A percentile compares a stretch with the other conserved stretches of the same genome.
phyloP scores from a whole-genome alignment of 2,113 vertebrate genomes.

The mouse (Mus musculus) region GRCm39 chr4:51092501-51093000 shows the following conservation, averaged over 20 bases:
- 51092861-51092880: background rate
- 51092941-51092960: background rate
- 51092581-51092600: too few relatives aligned
- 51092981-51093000: too few relatives aligned
- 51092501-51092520: background rate
- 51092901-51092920: background rate
- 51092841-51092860: background rate
- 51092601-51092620: background rate
- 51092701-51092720: background rate
- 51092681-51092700: background rate
- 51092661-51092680: background rate
- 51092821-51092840: background rate
- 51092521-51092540: background rate
- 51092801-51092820: background rate
- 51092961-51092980: background rate
- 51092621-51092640: background rate
- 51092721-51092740: background rate
- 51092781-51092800: background rate
- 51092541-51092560: background rate
- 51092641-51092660: background rate
- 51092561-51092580: too few relatives aligned
- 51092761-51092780: background rate
- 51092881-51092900: background rate
- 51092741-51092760: background rate
- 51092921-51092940: background rate